Conservation (phyloP, 2,888 invertebrate genomes). For the Agrotis exclamationis region DNA sequence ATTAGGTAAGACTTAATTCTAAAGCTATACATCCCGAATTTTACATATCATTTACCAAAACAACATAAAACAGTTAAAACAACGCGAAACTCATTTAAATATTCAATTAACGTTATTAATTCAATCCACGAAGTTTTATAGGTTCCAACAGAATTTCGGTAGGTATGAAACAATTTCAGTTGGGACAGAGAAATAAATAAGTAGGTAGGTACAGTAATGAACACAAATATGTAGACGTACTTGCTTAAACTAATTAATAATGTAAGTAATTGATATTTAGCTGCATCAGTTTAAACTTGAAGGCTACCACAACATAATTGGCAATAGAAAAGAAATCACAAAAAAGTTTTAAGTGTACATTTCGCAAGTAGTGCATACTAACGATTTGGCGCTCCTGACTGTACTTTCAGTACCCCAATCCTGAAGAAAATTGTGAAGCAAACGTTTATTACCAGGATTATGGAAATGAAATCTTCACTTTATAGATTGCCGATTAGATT, state of each 20-base stretch:
- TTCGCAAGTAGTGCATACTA: too few relatives aligned
- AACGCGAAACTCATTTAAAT: constrained; percentile 43
- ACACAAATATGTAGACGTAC: not conserved
- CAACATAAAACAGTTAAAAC: constrained; percentile 33
- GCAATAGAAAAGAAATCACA: too few relatives aligned
- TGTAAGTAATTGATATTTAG: too few relatives aligned
- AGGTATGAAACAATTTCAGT: constrained; percentile 46
- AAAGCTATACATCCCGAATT: constrained; percentile 6
- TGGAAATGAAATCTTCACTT: constrained; percentile 64
- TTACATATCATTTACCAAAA: constrained; percentile 45
- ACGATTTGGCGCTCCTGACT: not conserved
- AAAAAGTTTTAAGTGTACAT: too few relatives aligned
- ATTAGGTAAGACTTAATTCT: not conserved
- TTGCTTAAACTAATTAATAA: not conserved
- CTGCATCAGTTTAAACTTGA: too few relatives aligned
- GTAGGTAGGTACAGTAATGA: not conserved
- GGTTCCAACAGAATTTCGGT: constrained; percentile 33
- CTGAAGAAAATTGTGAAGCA: constrained; percentile 54
- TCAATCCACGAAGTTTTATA: constrained; percentile 51
- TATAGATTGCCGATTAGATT: constrained; percentile 62
- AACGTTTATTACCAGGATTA: constrained; percentile 60
- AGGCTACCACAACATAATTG: too few relatives aligned
- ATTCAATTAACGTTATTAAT: constrained; percentile 53
- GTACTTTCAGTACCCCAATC: constrained; percentile 16
- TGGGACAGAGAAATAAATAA: constrained; percentile 42